Percentiles rank a stretch among this genome's conserved stretches.
Conservation (phyloP, 2,113 vertebrate species). For the Plestiodon gilberti region DNA sequence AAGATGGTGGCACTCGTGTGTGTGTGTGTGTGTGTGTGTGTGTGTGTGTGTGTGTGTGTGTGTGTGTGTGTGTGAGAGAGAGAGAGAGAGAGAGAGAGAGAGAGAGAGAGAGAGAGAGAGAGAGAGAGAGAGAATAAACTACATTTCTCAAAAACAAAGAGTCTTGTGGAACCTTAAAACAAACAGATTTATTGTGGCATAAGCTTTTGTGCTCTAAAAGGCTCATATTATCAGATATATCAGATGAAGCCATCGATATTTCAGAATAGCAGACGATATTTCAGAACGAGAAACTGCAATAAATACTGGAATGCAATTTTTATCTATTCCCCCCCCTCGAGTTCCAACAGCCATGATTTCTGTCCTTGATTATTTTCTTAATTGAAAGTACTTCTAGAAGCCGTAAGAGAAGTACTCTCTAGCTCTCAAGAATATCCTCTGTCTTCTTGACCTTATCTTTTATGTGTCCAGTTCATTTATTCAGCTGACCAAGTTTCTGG, state of each 20-base stretch:
- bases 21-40: not conserved
- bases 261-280: not conserved
- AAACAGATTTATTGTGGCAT: not conserved
- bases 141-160: rapidly evolving
- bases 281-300: conserved; percentile 20
- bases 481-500: not conserved
- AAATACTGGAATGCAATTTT: not conserved
- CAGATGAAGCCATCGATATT: not conserved
- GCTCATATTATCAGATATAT: not conserved
- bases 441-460: not conserved
- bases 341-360: conserved; percentile 28
- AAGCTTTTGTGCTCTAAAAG: not conserved
- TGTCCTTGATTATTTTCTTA: conserved; percentile 31
- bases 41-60: too few species aligned
- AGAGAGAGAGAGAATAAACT: conserved; percentile 21
- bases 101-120: too few species aligned
- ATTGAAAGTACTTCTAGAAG: conserved; percentile 14
- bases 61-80: too few species aligned
- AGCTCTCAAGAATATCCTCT: not conserved
- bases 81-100: too few species aligned
- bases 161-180: not conserved
- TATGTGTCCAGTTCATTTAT: not conserved
- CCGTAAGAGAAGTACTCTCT: not conserved
- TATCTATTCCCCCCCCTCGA: not conserved
- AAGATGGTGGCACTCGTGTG: not conserved